Base-by-base conservation (phyloP, 2,113 vertebrate species). In the Osmerus mordax region DNA sequence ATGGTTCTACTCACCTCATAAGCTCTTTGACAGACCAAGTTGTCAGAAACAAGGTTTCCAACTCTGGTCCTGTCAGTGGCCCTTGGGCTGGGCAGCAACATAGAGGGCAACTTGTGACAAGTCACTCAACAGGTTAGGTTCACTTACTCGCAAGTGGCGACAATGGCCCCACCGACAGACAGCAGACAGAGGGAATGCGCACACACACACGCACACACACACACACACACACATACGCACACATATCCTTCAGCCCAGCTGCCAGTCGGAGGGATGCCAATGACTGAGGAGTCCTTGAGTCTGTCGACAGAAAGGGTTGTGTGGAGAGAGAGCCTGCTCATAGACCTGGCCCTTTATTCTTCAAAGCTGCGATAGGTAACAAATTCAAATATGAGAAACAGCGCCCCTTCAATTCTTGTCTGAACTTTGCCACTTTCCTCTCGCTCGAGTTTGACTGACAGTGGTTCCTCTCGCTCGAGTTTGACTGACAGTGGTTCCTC, bases 281-380 rank as follows among this genome's bases (percentile, higher is more conserved):
- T 75, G 84, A 84, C 78, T 78, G 75, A 82, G 70, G 74, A 71
- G 85, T 84, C 86, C 87, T 89, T 80, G 68, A 84, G 73, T 73
- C 78, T 86, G 87, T 85, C 64, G 75, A 86, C 74, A 73, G 83
- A 75, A 73, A 67, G 53, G 73, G 61, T 70, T 80, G 81, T 56
- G 73, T 75, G 78, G 73, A 64, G 65, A 41, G 65, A 73, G 79
- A 69, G 85, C 85, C 88, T 87, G 81, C 59, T 78, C 70, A 41
- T 14, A 75, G 65, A 58, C 25, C 66, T 63, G 41, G 51, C 15
- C 60, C 66, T 58, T 41, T 47, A 21, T 36, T 67, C 63, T 71
- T 56, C 75, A 23, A 13, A 14, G 4, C 16, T 41, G 70, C 72
- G 52, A 72, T 62, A 69, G 68, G 54, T 70, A 51, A 56, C 73